Conservation (phyloP, 2,888 invertebrate genomes). For the Nomada ferruginata region DNA sequence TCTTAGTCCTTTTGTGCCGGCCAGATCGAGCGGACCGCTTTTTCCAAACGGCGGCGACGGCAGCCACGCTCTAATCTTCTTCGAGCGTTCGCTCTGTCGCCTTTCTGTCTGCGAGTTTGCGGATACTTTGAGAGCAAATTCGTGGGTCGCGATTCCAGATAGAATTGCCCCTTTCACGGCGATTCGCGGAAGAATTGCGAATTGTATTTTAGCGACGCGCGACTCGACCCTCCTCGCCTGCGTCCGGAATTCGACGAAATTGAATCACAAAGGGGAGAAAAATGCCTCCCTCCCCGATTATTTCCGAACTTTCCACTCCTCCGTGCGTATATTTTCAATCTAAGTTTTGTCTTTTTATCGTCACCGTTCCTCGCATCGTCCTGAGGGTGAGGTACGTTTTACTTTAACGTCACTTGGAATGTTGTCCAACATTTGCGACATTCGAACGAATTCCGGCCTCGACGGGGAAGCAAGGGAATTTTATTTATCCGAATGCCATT, state of each 20-base stretch:
- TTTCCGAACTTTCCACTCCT: not conserved
- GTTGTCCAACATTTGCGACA: conserved; percentile 34
- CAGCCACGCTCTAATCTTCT: conserved; percentile 50
- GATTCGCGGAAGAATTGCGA: conserved; percentile 39
- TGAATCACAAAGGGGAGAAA: conserved; percentile 15
- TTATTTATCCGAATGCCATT: conserved; percentile 71
- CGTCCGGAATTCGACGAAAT: conserved; percentile 20
- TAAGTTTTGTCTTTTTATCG: not conserved
- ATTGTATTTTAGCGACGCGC: conserved; percentile 22
- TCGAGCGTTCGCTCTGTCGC: conserved; percentile 46
- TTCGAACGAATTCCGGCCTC: conserved; percentile 36
- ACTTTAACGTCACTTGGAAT: conserved; percentile 30
- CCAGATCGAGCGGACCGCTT: conserved; percentile 51
- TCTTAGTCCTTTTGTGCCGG: conserved; percentile 48
- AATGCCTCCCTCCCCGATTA: not conserved
- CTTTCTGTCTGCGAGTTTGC: conserved; percentile 36
- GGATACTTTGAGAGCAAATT: conserved; percentile 57
- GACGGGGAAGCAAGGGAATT: conserved; percentile 55
- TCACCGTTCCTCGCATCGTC: not conserved
- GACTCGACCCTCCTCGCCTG: not conserved
- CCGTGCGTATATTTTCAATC: not conserved
- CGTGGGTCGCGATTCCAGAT: conserved; percentile 48
- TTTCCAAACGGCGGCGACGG: conserved; percentile 27
- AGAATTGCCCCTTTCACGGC: conserved; percentile 48
- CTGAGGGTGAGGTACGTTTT: no score